Conservation (phyloP, 2,797 vertebrate species). For the Jordanella pulchra region DNA sequence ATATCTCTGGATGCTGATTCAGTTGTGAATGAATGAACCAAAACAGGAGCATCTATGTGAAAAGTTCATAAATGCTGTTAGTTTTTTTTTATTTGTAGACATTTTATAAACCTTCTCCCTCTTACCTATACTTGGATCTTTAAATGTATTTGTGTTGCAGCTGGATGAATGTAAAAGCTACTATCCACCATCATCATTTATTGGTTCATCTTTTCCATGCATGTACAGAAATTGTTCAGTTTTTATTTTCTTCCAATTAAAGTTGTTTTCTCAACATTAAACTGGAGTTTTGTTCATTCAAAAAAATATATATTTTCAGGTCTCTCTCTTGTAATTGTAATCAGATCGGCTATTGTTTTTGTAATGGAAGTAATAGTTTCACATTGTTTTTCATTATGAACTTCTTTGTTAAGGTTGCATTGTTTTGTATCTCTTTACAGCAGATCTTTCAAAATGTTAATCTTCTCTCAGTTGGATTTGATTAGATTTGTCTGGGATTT, state of each 20-base stretch:
- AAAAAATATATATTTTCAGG: background rate
- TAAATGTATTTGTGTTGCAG: too few relatives aligned
- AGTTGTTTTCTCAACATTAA: background rate
- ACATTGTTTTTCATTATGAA: background rate
- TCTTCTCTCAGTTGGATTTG: background rate
- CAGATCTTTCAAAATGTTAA: background rate
- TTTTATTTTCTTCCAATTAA: background rate
- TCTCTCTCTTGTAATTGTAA: background rate
- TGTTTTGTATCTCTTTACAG: too few relatives aligned
- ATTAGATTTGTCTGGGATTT: background rate
- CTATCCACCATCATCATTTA: background rate
- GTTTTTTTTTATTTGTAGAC: background rate
- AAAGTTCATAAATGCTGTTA: background rate
- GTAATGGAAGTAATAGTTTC: too few relatives aligned
- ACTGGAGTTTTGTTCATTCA: background rate
- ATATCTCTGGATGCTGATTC: slow-evolving; percentile 88
- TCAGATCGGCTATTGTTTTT: background rate
- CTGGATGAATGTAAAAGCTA: background rate
- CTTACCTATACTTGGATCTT: background rate
- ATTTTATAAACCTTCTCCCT: background rate
- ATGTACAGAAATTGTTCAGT: background rate
- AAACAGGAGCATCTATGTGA: background rate
- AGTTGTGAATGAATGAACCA: background rate
- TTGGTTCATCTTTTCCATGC: background rate
- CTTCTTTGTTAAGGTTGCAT: background rate